Percentiles rank a stretch among this genome's conserved stretches.
These are phyloP conservation scores for Drosophila nr. perissopoda DNA, from an alignment of 2,888 invertebrate genomes.

Conservation along the genomic window DNA sequence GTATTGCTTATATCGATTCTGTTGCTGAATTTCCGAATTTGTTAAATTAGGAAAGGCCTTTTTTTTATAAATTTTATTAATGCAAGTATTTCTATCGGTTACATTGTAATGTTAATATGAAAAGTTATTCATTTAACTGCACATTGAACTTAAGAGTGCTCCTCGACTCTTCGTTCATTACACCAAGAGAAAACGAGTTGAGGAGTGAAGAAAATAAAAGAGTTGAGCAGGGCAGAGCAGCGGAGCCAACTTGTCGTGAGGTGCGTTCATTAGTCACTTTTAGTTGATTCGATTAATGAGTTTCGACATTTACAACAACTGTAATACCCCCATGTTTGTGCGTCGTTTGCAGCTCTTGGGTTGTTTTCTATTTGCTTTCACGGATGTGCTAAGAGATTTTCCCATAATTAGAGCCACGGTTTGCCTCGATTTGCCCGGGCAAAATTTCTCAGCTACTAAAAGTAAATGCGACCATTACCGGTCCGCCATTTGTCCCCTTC, in stretches of 20 bases:
- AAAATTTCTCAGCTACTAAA: slow-evolving; percentile 76
- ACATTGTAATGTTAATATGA: slow-evolving; percentile 1
- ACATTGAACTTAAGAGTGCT: slow-evolving; percentile 10
- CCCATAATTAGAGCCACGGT: slow-evolving; percentile 76
- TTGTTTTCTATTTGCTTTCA: slow-evolving; percentile 57
- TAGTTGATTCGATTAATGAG: slow-evolving; percentile 80
- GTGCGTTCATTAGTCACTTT: slow-evolving; percentile 71
- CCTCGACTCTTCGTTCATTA: slow-evolving; percentile 3
- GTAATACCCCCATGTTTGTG: slow-evolving; percentile 5
- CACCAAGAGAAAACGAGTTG: background rate
- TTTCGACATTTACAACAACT: slow-evolving; percentile 64
- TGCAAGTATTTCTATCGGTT: background rate
- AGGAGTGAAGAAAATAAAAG: background rate
- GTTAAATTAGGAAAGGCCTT: background rate
- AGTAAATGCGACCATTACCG: slow-evolving; percentile 75
- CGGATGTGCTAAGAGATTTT: slow-evolving; percentile 71
- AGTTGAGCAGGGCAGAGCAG: slow-evolving; percentile 4
- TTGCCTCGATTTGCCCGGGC: slow-evolving; percentile 64
- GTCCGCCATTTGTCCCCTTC: slow-evolving; percentile 58
- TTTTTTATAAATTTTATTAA: background rate
- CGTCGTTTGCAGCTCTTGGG: slow-evolving; percentile 12
- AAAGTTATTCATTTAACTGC: slow-evolving; percentile 19
- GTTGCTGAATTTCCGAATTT: background rate
- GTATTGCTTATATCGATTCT: background rate
- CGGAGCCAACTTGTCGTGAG: slow-evolving; percentile 46